These are phyloP conservation scores for Zeuzera pyrina DNA, from an alignment of 2,888 invertebrate species.

Conservation along the genomic window DNA sequence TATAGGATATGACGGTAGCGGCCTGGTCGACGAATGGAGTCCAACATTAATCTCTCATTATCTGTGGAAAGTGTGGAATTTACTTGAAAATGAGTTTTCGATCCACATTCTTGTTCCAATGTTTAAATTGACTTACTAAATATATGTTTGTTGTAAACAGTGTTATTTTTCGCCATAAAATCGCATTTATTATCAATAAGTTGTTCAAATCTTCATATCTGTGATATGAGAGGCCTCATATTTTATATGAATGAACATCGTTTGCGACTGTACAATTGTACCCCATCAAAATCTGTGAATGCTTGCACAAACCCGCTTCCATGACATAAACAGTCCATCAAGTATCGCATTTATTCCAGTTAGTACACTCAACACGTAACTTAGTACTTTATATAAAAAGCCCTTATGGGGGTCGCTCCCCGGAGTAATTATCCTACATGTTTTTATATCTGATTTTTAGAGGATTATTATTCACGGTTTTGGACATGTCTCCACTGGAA, in stretches of 20 bases:
- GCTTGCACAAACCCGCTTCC: slow-evolving; percentile 74
- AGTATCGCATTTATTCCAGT: slow-evolving; percentile 48
- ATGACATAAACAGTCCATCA: slow-evolving; percentile 66
- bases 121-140: no score
- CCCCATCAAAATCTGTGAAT: slow-evolving; percentile 73
- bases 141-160: slow-evolving; percentile 1
- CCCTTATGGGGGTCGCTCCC: slow-evolving; percentile 57
- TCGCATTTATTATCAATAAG: no score
- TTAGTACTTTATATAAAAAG: slow-evolving; percentile 39
- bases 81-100: no score
- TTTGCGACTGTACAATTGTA: slow-evolving; percentile 43
- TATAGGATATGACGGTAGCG: no score
- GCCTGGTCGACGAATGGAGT: no score
- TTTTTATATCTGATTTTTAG: slow-evolving; percentile 68
- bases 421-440: slow-evolving; percentile 68
- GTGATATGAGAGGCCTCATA: no score
- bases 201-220: no score
- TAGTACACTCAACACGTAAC: slow-evolving; percentile 24
- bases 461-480: slow-evolving; percentile 67
- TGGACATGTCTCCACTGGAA: slow-evolving; percentile 32
- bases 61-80: no score
- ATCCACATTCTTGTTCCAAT: no score
- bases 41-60: no score
- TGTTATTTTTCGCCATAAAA: slow-evolving; percentile 3
- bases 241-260: no score